A percentile compares a stretch with the other conserved stretches of the same genome.
These are phyloP conservation scores for Pachypsylla venusta DNA, from an alignment of 1,140 invertebrate genomes.

Conservation along the genomic window DNA sequence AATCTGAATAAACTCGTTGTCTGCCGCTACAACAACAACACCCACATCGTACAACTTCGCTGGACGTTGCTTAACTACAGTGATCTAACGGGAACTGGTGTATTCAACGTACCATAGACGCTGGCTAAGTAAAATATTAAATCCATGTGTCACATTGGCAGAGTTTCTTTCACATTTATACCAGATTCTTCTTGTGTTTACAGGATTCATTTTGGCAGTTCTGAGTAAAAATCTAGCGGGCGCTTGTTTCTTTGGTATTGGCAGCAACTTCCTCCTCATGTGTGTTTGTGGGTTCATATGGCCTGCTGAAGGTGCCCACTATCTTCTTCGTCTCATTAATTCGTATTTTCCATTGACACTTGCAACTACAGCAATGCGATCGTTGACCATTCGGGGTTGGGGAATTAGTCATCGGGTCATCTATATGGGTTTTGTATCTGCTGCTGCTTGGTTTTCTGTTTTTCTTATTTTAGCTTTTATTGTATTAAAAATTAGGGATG, in stretches of 20 bases:
- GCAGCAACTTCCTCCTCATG: conserved; percentile 38
- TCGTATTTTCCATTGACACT: conserved; percentile 19
- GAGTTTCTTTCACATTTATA: neutral
- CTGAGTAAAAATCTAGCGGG: conserved; percentile 36
- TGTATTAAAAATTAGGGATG: conserved; percentile 2
- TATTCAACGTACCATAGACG: too few relatives aligned
- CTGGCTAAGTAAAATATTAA: too few relatives aligned
- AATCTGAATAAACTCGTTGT: too few relatives aligned
- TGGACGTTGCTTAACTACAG: too few relatives aligned
- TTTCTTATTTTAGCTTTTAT: conserved; percentile 27
- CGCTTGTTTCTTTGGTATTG: conserved; percentile 39
- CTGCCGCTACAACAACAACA: too few relatives aligned
- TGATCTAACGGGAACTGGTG: too few relatives aligned
- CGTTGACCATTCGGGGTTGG: conserved; percentile 21
- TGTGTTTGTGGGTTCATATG: conserved; percentile 31
- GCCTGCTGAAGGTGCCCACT: conserved; percentile 21
- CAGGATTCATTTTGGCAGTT: conserved; percentile 36
- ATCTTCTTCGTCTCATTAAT: conserved; percentile 14
- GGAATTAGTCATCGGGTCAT: conserved; percentile 33
- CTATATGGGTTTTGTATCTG: conserved; percentile 37
- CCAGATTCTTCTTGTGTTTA: conserved; percentile 4
- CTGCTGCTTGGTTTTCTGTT: conserved; percentile 36
- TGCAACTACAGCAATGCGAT: conserved; percentile 18
- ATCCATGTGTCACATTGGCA: neutral
- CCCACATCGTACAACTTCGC: too few relatives aligned